A percentile compares a stretch with the other conserved stretches of the same genome.
Evolutionary conservation across 2,113 vertebrate genomes (phyloP).

Genomic region (Mesoclemmys tuberculata): DNA sequence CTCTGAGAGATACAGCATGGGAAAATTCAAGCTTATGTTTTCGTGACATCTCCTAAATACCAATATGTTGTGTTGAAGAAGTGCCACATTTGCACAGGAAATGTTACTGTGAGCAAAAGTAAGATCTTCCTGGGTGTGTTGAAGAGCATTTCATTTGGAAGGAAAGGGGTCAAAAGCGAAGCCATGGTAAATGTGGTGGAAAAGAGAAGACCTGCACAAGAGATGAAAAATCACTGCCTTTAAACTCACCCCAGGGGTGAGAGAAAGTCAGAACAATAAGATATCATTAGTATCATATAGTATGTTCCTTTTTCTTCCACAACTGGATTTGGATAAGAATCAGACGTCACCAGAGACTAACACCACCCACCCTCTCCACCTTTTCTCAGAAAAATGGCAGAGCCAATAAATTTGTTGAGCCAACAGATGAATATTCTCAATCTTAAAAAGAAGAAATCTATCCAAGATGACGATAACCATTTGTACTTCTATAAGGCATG

Average conservation of each 20-base stretch:
- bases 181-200: neutral
- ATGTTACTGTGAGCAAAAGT: constrained; percentile 52
- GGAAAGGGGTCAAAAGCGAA: constrained; percentile 52
- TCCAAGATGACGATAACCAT: neutral
- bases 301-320: neutral
- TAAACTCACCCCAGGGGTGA: neutral
- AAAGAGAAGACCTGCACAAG: neutral
- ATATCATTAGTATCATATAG: neutral
- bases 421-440: neutral
- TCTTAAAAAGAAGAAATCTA: neutral
- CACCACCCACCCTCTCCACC: neutral
- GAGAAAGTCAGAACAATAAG: neutral
- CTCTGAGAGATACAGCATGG: constrained; percentile 31
- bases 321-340: neutral
- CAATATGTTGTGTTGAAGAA: constrained; percentile 49
- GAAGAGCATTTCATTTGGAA: constrained; percentile 45
- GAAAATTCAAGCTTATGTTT: constrained; percentile 46
- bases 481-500: neutral
- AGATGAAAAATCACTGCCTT: neutral
- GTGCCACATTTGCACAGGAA: constrained; percentile 37
- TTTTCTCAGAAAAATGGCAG: neutral
- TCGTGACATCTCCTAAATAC: constrained; percentile 69
- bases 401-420: neutral
- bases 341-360: neutral
- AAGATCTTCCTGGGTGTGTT: constrained; percentile 52